These are phyloP conservation scores for Holothuria glaberrima DNA, from an alignment of 35 echinoderm and acorn worm genomes.

Conservation along the genomic window DNA sequence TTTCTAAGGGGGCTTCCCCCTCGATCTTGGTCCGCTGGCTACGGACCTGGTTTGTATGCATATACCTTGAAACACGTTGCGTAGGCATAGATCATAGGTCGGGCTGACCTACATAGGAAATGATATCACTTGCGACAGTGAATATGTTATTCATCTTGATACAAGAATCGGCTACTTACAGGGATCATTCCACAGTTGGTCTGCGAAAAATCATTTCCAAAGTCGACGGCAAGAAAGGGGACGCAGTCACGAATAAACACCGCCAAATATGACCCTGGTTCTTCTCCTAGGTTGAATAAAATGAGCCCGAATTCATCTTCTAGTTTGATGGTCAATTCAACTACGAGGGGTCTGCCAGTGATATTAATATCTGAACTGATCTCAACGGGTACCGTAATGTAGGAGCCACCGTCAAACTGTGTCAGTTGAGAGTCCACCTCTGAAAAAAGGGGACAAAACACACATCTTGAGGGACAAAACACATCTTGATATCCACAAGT, in stretches of 20 bases:
- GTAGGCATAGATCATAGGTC: too few species aligned
- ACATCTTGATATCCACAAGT: too few species aligned
- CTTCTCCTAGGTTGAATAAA: background rate
- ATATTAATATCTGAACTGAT: background rate
- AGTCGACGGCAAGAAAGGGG: conserved; percentile 9
- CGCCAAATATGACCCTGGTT: conserved; percentile 4
- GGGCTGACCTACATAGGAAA: too few species aligned
- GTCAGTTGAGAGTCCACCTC: conserved; percentile 41
- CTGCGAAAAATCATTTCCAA: conserved; percentile 26
- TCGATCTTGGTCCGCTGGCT: too few species aligned
- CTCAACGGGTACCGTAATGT: conserved; percentile 28
- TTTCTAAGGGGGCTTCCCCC: too few species aligned
- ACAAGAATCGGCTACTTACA: background rate
- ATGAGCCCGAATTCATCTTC: background rate
- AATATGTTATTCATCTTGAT: too few species aligned
- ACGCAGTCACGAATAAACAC: conserved; percentile 10
- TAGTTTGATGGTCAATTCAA: conserved; percentile 25
- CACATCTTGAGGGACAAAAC: too few species aligned
- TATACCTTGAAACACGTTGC: too few species aligned
- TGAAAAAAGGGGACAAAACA: background rate
- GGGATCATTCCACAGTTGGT: conserved; percentile 16
- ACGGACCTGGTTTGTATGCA: too few species aligned
- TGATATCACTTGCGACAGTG: too few species aligned
- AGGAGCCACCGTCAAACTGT: background rate
- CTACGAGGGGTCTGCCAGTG: background rate